These are phyloP conservation scores for Bagarius yarrelli DNA, from an alignment of 2,113 vertebrate genomes.

Conservation along the genomic window DNA sequence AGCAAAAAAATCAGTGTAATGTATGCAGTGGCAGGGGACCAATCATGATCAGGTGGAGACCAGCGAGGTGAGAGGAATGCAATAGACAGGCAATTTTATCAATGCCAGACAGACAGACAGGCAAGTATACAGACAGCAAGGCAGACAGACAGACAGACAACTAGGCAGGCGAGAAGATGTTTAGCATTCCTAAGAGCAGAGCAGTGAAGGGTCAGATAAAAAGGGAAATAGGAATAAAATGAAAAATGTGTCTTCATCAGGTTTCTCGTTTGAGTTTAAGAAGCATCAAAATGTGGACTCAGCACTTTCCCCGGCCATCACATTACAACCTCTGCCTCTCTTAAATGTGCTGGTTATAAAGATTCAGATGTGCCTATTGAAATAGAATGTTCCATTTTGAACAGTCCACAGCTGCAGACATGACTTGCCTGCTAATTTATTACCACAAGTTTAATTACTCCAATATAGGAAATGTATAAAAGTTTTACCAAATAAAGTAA, in stretches of 20 bases:
- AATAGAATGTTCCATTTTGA: neutral
- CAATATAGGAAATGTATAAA: neutral
- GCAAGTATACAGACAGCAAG: neutral
- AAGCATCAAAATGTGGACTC: neutral
- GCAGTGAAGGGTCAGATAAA: neutral
- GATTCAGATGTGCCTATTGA: neutral
- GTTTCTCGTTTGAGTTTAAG: neutral
- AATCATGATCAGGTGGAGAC: conserved; percentile 31
- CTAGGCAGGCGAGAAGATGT: neutral
- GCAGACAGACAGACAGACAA: neutral
- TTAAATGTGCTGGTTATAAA: neutral
- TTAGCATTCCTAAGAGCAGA: neutral
- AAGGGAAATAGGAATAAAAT: neutral
- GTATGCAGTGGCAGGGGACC: conserved; percentile 24
- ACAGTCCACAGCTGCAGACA: neutral
- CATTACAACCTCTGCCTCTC: conserved; percentile 1
- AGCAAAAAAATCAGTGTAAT: conserved; percentile 8
- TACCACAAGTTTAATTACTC: neutral
- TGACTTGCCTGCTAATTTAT: neutral
- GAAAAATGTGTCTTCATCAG: neutral
- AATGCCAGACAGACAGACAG: neutral
- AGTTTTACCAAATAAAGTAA: neutral
- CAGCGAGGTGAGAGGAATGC: conserved; percentile 20
- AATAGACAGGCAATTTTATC: neutral
- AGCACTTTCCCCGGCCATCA: neutral